Base-by-base conservation (phyloP, 1,140 invertebrate species). In the Drosophila dunni region DNA sequence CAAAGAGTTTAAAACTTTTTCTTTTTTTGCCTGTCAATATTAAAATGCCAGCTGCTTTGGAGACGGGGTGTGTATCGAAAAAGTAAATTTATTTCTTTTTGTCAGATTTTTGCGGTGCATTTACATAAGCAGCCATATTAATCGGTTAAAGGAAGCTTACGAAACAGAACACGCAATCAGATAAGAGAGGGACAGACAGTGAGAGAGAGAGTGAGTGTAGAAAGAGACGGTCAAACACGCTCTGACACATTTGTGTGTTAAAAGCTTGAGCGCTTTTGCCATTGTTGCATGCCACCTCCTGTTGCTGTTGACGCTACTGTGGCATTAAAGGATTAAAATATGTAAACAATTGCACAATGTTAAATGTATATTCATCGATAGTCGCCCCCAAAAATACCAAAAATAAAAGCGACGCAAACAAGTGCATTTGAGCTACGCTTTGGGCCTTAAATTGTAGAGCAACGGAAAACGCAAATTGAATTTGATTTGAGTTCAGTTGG, bases 321-420 rank as follows among this genome's bases (percentile, higher is more conserved):
- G 15, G 60, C 54, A 44, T 48, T 74, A 82, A 83, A 53, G 66
- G 80, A 75, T 83, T 82, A 71, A 45, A 69, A 71, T 71, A 64
- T 48, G 70, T 63, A 62, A 50, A 75, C 48, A 68, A 62, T 58
- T 66, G 50, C 42, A 36, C 48, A 53, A 44, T 13, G 56, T 60
- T 62, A 38, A 51, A 65, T 42, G 60, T 42, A 56, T 45, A 48
- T 60, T 58, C 45, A 48, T 58, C 17, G 53, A 29, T 67, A 15
- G 2, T 15, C 17, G 17, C 29, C 56, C 44, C 56, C 51, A 50
- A 24, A 42, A 8, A 38, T 29, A 20, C 17, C 17, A 29, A 29
- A 24, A 4, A 1, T 29, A 29, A 29, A 29, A 3, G 24, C 3
- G 24, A 38, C 5, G 7, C 40, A 42, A 5, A 3, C 11, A 24